These are phyloP conservation scores for Microvelia longipes DNA, from an alignment of 1,140 invertebrate species.

Conservation along the genomic window DNA sequence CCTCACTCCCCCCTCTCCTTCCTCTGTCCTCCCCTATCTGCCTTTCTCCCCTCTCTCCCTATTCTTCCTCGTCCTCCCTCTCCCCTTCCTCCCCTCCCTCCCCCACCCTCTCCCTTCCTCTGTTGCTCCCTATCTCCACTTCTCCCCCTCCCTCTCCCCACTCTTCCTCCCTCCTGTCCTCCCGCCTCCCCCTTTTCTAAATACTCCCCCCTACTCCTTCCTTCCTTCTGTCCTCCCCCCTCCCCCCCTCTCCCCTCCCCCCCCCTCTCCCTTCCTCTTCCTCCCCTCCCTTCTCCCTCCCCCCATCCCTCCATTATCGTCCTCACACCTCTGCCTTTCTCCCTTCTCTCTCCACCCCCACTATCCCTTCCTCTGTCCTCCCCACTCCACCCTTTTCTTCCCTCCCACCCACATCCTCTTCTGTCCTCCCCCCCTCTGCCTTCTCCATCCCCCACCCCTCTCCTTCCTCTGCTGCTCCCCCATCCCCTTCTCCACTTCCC, in stretches of 20 bases:
- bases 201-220: background rate
- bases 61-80: background rate
- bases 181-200: background rate
- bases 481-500: background rate
- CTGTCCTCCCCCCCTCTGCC: background rate
- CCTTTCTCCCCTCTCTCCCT: background rate
- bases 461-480: background rate
- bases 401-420: background rate
- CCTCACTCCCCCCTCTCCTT: background rate
- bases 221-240: background rate
- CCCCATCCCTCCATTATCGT: background rate
- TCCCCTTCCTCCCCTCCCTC: background rate
- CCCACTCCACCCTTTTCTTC: background rate
- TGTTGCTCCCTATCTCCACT: background rate
- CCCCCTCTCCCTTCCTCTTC: background rate
- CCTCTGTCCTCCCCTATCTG: background rate
- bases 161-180: background rate
- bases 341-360: background rate
- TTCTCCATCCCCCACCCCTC: background rate
- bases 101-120: background rate
- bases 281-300: background rate
- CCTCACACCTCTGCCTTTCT: background rate
- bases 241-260: background rate
- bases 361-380: background rate
- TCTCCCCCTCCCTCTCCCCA: background rate